Percentiles rank a stretch among this genome's conserved stretches.
Conservation (phyloP, 2,888 invertebrate genomes). For the Tridacna gigas region DNA sequence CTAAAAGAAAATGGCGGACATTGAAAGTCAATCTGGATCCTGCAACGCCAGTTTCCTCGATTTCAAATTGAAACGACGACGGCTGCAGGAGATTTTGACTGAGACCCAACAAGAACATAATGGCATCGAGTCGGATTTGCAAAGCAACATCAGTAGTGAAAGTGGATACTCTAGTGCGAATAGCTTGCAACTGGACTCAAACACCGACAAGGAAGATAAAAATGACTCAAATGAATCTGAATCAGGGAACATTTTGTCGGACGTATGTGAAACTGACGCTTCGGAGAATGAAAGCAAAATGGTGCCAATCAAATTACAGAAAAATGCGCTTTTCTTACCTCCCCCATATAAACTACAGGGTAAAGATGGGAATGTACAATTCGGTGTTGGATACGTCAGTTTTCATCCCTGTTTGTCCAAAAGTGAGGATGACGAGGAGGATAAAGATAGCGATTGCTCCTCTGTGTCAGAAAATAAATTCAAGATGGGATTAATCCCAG, state of each 20-base stretch:
- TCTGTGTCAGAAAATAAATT: constrained; percentile 36
- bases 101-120: constrained; percentile 9
- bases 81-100: constrained; percentile 97
- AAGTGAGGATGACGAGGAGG: constrained; percentile 10
- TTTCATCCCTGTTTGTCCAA: constrained; percentile 50
- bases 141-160: constrained; percentile 70
- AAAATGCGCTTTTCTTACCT: constrained; percentile 51
- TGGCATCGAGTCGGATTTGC: constrained; percentile 66
- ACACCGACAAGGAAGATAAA: constrained; percentile 34
- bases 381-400: constrained; percentile 67
- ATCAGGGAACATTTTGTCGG: constrained; percentile 27
- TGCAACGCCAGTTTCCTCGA: constrained; percentile 58
- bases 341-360: constrained; percentile 38
- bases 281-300: background rate
- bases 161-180: constrained; percentile 69
- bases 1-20: constrained; percentile 10
- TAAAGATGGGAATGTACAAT: constrained; percentile 44
- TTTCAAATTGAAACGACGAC: constrained; percentile 96
- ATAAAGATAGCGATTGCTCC: constrained; percentile 25
- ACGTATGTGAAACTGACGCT: constrained; percentile 21
- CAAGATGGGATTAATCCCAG: constrained; percentile 71
- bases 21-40: background rate
- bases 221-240: background rate
- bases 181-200: constrained; percentile 21
- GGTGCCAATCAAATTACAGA: constrained; percentile 1